Evolutionary conservation across 2,797 vertebrate species (phyloP).

Genomic region (Avahi laniger): DNA sequence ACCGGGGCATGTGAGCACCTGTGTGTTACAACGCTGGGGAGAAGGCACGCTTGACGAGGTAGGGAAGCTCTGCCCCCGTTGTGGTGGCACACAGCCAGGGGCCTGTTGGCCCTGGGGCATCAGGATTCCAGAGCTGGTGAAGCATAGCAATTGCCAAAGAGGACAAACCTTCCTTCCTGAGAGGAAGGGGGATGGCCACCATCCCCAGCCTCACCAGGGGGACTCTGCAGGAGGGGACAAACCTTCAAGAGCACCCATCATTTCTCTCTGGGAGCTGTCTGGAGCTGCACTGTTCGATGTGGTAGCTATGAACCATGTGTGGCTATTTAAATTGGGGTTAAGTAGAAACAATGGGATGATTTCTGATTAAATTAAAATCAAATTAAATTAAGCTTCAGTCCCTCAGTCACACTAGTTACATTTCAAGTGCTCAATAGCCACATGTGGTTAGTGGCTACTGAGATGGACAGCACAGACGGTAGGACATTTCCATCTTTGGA

Average conservation of each 20-base stretch:
- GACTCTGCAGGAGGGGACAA: not conserved
- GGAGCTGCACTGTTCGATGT: not conserved
- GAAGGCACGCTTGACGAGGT: slow-evolving; percentile 19
- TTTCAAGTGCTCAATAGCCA: not conserved
- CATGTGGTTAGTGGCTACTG: not conserved
- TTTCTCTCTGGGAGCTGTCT: not conserved
- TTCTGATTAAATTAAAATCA: slow-evolving; percentile 32
- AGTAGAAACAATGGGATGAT: not conserved
- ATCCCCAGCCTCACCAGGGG: not conserved
- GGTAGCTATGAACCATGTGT: not conserved
- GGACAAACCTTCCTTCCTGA: slow-evolving; percentile 44
- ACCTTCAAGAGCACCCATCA: not conserved
- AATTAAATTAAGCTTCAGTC: not conserved
- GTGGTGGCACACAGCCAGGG: slow-evolving; percentile 52
- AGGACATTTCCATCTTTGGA: too few species aligned
- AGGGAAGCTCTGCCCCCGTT: slow-evolving; percentile 28
- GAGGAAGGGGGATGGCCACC: slow-evolving; percentile 23
- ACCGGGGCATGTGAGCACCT: slow-evolving; percentile 72
- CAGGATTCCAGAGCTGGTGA: slow-evolving; percentile 61
- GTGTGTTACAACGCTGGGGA: slow-evolving; percentile 42
- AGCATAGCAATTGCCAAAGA: slow-evolving; percentile 54
- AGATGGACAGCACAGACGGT: not conserved
- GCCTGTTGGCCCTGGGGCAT: slow-evolving; percentile 53
- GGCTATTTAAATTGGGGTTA: not conserved
- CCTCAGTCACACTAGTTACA: not conserved